Evolutionary conservation across 2,888 invertebrate species (phyloP), one percentile per base, ranked within the genome.

Genomic region (Campoletis raptor): DNA sequence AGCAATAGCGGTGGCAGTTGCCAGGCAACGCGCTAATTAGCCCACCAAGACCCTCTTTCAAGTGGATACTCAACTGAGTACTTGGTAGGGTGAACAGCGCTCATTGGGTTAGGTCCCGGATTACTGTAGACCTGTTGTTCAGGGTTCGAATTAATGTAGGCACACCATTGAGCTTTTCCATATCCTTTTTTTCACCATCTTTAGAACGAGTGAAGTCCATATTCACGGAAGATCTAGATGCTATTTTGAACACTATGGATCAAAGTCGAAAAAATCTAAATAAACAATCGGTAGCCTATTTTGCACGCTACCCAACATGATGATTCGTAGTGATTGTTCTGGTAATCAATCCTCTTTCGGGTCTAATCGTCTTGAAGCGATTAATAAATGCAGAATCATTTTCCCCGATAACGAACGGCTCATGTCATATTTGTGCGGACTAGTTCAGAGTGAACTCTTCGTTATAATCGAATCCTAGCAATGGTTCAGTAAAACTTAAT

Each of bases 21-120:
- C 94, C 92, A 92, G 91, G 94, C 94, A 94, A 94, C 94, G 92
- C 92, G 92, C 93, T 94, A 94, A 94, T 94, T 94, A 94, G 94
- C 94, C 93, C 94, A 94, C 92, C 93, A 94, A 92, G 93, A 93
- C 92, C 93, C 93, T 94, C 93, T 93, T 92, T 94, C 89, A 92
- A 94, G 94, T 93, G 93, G 94, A 92, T 93, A 94, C 94, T 94
- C 92, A 91, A 94, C 92, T 83, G 73, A 90, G 93, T 93, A 92
- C 93, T 93, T 92, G 92, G 91, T 92, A 93, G 64, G 66, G 77
- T 73, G 73, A 73, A 54, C 73, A 73, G 52, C 52, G 52, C 37
- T 73, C 73, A 48, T 54, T 54, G 54, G 73, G 73, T 37, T 37
- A 73, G 73, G 52, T 73, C 73, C 21, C 54, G 54, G 21, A 73